Base-by-base conservation (phyloP, 2,113 vertebrate species). In the Clarias gariepinus region DNA sequence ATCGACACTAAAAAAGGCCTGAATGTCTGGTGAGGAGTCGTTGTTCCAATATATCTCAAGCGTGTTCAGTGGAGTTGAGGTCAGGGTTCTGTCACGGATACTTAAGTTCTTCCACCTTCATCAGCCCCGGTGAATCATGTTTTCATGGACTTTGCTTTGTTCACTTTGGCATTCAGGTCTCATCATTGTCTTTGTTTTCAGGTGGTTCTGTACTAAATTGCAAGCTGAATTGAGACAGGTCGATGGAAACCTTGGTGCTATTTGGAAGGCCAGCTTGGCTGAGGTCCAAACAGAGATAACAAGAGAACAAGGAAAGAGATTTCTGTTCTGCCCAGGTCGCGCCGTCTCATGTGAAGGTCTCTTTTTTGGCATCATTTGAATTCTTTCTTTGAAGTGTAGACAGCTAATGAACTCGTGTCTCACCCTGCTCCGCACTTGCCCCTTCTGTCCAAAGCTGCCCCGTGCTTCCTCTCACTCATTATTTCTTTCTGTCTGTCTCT, bases 371-470 rank as follows among this genome's bases (percentile, higher is more conserved):
- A 87, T 68, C 86, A 84, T 89, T 86, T 90, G 81, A 86, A 90
- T 88, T 86, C 76, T 83, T 21, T 58, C 84, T 90, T 90, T 90
- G 89, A 88, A 88, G 84, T 88, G 81, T 74, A 57, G 74, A 80
- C 87, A 81, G 66, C 84, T 58, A 84, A 88, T 82, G 87, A 90
- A 85, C 80, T 71, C 68, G 2, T 88, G 84, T 81, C 81, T 57
- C 71, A 57, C 9, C 7, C 41, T 58, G 73, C 76, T 89, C 28
- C 80, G 36, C 74, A 73, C 61, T 80, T 83, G 76, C 79, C 87
- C 88, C 83, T 68, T 86, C 60, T 81, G 47, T 91, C 86, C 63
- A 63, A 69, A 18, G 63, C 53, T 19, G 47, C 47, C 36, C 25
- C 36, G n/a, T 85, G n/a, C 73, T 55, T 47, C 73, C 25, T 30